Percentiles rank a stretch among this genome's conserved stretches.
These are phyloP conservation scores for Rhyacophila brunnea DNA, from an alignment of 1,140 invertebrate species.

Conservation along the genomic window DNA sequence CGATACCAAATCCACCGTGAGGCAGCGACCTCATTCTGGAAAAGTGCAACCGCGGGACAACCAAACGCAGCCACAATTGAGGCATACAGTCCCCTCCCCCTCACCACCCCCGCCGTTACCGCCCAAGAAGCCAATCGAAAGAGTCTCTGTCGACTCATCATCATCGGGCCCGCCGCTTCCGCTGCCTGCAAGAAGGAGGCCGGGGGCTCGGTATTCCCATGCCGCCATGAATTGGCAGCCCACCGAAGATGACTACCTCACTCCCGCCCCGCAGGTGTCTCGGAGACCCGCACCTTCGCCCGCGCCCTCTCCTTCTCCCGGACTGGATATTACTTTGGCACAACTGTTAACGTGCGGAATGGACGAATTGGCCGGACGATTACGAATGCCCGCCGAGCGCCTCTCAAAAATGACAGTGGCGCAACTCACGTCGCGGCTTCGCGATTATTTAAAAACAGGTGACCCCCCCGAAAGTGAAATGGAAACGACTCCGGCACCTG, in stretches of 20 bases:
- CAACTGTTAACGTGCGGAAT: constrained; percentile 79
- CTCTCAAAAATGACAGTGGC: constrained; percentile 82
- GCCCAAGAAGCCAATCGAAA: constrained; percentile 68
- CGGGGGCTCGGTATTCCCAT: constrained; percentile 42
- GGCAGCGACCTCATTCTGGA: constrained; percentile 43
- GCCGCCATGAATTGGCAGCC: constrained; percentile 40
- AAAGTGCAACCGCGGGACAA: constrained; percentile 60
- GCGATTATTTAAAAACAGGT: constrained; percentile 60
- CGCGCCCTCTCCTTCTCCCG: constrained; percentile 39
- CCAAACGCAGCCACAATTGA: constrained; percentile 22
- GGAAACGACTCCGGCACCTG: constrained; percentile 36
- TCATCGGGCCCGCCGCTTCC: constrained; percentile 62
- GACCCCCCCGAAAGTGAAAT: constrained; percentile 34
- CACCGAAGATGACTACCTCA: constrained; percentile 64
- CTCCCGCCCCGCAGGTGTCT: constrained; percentile 53
- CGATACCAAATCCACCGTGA: constrained; percentile 37
- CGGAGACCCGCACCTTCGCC: constrained; percentile 35
- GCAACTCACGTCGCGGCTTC: constrained; percentile 76
- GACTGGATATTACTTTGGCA: constrained; percentile 71
- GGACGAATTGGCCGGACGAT: constrained; percentile 70
- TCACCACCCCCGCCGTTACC: constrained; percentile 78
- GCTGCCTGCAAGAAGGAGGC: constrained; percentile 59
- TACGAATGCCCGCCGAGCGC: constrained; percentile 72
- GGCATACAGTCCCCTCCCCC: constrained; percentile 61
- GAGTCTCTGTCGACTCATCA: constrained; percentile 39